Evolutionary conservation across 2,113 vertebrate species (phyloP).

Genomic region (Nestor notabilis): DNA sequence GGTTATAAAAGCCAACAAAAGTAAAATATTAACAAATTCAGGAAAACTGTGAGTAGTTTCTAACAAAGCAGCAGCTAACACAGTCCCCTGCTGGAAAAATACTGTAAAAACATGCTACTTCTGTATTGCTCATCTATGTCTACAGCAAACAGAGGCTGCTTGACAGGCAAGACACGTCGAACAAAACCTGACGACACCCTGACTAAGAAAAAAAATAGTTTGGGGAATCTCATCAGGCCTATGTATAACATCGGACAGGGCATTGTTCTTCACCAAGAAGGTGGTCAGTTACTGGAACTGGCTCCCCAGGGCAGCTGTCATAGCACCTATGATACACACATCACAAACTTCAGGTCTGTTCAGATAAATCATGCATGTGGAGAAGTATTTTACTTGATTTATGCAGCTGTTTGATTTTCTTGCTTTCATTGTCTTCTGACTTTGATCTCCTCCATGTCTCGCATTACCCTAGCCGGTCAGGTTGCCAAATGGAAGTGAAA

Average conservation of each 20-base stretch:
- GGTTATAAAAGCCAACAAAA: not conserved
- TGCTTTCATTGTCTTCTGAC: not conserved
- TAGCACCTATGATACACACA: accelerated
- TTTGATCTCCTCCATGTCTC: not conserved
- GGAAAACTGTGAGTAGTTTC: not conserved
- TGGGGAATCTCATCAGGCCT: not conserved
- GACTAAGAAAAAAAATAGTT: not conserved
- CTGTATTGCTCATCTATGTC: not conserved
- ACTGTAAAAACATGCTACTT: not conserved
- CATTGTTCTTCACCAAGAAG: not conserved
- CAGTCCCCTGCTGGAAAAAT: conserved; percentile 51
- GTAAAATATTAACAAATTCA: not conserved
- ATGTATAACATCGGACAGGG: not conserved
- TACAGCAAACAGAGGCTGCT: not conserved
- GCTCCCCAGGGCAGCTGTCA: not conserved
- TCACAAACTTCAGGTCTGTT: not conserved
- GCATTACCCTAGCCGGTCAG: not conserved
- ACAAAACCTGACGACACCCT: not conserved
- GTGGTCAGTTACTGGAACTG: accelerated
- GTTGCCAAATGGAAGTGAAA: not conserved
- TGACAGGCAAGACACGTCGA: not conserved
- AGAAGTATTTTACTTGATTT: not conserved
- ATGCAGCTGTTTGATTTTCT: not conserved
- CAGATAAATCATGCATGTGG: not conserved
- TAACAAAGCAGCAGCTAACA: conserved; percentile 36